Evolutionary conservation across 1,140 invertebrate species (phyloP).

Genomic region (Bursaphelenchus mucronatus): DNA sequence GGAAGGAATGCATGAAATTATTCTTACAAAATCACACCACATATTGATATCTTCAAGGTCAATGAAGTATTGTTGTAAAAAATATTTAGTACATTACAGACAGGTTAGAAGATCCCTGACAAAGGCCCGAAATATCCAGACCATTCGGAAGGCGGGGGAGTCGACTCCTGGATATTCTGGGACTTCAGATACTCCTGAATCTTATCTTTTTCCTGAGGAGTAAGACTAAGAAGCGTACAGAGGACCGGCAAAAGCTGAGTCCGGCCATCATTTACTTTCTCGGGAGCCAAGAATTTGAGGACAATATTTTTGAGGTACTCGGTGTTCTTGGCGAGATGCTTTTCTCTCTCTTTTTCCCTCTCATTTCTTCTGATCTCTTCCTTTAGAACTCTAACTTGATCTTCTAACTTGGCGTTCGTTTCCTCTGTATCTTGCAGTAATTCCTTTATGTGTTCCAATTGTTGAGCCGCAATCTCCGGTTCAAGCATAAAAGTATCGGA

Average conservation of each 20-base stretch:
- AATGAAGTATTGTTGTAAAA: background rate
- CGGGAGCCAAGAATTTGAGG: constrained; percentile 37
- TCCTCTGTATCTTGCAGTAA: constrained; percentile 37
- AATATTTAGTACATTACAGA: background rate
- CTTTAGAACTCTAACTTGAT: constrained; percentile 34
- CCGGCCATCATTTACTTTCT: constrained; percentile 39
- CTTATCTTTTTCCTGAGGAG: constrained; percentile 21
- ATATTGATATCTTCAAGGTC: no score
- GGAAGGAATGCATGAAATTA: no score
- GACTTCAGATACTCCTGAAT: constrained; percentile 15
- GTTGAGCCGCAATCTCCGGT: constrained; percentile 13
- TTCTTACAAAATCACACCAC: no score
- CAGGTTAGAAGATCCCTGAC: background rate
- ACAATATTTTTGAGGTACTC: constrained; percentile 40
- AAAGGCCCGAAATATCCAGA: constrained; percentile 26
- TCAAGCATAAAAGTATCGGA: background rate
- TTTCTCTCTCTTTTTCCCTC: constrained; percentile 26
- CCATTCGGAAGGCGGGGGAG: constrained; percentile 21
- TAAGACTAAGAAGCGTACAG: constrained; percentile 30
- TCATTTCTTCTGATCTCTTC: constrained; percentile 41
- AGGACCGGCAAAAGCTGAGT: constrained; percentile 31
- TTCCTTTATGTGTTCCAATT: constrained; percentile 34
- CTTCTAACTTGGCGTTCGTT: constrained; percentile 27
- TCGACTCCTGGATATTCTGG: constrained; percentile 8
- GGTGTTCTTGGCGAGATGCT: constrained; percentile 32